Evolutionary conservation across 2,888 invertebrate genomes (phyloP).

Genomic region (Cephus spinipes): DNA sequence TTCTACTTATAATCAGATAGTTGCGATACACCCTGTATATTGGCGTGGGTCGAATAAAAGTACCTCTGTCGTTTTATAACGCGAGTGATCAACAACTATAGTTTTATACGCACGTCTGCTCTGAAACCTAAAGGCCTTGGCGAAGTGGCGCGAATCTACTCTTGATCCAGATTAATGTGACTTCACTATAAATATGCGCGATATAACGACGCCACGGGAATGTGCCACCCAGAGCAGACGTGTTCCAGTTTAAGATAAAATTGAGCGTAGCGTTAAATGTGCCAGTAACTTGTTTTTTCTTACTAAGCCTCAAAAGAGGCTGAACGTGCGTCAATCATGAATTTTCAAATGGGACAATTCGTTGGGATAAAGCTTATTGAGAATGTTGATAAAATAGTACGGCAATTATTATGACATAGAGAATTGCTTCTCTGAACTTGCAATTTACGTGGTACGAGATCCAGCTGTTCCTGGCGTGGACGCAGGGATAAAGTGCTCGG

Average conservation of each 20-base stretch:
- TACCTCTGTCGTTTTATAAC: not conserved
- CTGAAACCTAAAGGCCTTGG: constrained; percentile 25
- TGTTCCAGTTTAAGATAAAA: constrained; percentile 2
- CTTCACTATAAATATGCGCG: constrained; percentile 16
- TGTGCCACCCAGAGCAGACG: not conserved
- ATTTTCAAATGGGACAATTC: not conserved
- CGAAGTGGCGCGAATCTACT: constrained; percentile 16
- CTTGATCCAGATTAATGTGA: constrained; percentile 32
- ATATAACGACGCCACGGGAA: not conserved
- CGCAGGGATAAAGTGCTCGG: not conserved
- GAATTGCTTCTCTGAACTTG: not conserved
- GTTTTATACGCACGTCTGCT: constrained; percentile 20
- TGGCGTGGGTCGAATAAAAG: not conserved
- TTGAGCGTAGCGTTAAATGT: not conserved
- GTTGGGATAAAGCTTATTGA: not conserved
- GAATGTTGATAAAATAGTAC: not conserved
- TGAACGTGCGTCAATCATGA: not conserved
- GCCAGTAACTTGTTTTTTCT: not conserved
- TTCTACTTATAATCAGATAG: too few species aligned
- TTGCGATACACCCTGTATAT: too few species aligned
- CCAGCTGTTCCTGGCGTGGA: not conserved
- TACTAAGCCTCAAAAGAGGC: not conserved
- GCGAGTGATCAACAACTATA: not conserved
- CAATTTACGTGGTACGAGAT: not conserved
- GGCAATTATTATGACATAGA: not conserved